A percentile compares a stretch with the other conserved stretches of the same genome.
Evolutionary conservation across 2,113 vertebrate genomes (phyloP).

Genomic region (Prunella fulvescens): DNA sequence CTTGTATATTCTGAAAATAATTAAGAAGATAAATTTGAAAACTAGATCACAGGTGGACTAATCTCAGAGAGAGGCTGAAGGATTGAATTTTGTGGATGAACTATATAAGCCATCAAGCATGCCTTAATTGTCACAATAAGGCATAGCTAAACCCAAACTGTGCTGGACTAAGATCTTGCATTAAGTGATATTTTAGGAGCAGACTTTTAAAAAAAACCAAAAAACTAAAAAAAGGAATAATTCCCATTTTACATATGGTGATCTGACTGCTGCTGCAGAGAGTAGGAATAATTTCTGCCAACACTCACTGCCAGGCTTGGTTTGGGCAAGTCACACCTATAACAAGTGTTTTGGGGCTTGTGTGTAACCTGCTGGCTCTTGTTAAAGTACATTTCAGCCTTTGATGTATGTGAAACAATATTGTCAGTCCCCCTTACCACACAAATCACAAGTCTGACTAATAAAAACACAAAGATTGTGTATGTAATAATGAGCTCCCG

Average conservation of each 20-base stretch:
- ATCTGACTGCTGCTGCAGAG: background rate
- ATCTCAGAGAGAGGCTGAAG: background rate
- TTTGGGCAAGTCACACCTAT: slow-evolving; percentile 42
- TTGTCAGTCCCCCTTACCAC: slow-evolving; percentile 38
- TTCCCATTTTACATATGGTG: background rate
- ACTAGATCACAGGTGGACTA: background rate
- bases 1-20: background rate
- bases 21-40: background rate
- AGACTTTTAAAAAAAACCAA: background rate
- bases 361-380: slow-evolving; percentile 56
- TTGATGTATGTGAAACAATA: slow-evolving; percentile 59
- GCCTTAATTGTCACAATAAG: background rate
- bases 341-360: slow-evolving; percentile 55
- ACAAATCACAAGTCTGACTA: slow-evolving; percentile 52
- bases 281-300: slow-evolving; percentile 22
- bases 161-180: background rate
- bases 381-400: slow-evolving; percentile 47
- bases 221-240: background rate
- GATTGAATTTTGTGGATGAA: background rate
- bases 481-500: slow-evolving; percentile 61
- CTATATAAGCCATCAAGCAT: background rate
- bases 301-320: slow-evolving; percentile 24
- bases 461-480: slow-evolving; percentile 53
- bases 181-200: background rate
- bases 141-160: background rate